Percentiles rank a stretch among this genome's conserved stretches.
Evolutionary conservation across 1,140 invertebrate genomes (phyloP).

Genomic region (Drosophila sturtevanti): DNA sequence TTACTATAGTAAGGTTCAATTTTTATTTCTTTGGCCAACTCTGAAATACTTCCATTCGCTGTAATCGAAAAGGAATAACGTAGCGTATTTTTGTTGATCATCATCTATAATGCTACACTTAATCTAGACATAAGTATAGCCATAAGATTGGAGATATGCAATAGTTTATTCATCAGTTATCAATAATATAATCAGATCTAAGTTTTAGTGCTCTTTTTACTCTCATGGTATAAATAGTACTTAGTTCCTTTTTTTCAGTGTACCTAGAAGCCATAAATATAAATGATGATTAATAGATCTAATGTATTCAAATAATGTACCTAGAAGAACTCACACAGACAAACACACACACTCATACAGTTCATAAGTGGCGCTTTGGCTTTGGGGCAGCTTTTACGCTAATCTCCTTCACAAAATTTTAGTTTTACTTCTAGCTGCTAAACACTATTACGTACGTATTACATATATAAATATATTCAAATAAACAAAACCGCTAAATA

Average conservation of each 20-base stretch:
- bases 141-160: constrained; percentile 38
- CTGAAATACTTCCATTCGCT: constrained; percentile 37
- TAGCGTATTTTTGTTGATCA: constrained; percentile 50
- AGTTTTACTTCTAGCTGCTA: constrained; percentile 40
- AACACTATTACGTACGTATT: constrained; percentile 31
- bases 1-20: constrained; percentile 8
- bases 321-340: constrained; percentile 39
- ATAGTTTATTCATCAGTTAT: constrained; percentile 7
- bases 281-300: constrained; percentile 41
- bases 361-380: constrained; percentile 35
- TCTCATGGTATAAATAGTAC: constrained; percentile 17
- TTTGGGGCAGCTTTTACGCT: constrained; percentile 43
- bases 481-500: constrained; percentile 57
- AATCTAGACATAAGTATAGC: constrained; percentile 51
- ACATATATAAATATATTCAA: constrained; percentile 29
- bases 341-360: constrained; percentile 20
- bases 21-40: constrained; percentile 9
- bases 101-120: constrained; percentile 43
- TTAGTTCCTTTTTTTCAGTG: constrained; percentile 57
- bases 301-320: constrained; percentile 57
- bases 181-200: constrained; percentile 39
- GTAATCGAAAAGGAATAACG: constrained; percentile 37
- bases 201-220: constrained; percentile 33
- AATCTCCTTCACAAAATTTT: constrained; percentile 38
- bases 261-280: constrained; percentile 46